A percentile compares a stretch with the other conserved stretches of the same genome.
These are phyloP conservation scores for Gymnocephalus cernua DNA, from an alignment of 2,113 vertebrate genomes.

Conservation along the genomic window DNA sequence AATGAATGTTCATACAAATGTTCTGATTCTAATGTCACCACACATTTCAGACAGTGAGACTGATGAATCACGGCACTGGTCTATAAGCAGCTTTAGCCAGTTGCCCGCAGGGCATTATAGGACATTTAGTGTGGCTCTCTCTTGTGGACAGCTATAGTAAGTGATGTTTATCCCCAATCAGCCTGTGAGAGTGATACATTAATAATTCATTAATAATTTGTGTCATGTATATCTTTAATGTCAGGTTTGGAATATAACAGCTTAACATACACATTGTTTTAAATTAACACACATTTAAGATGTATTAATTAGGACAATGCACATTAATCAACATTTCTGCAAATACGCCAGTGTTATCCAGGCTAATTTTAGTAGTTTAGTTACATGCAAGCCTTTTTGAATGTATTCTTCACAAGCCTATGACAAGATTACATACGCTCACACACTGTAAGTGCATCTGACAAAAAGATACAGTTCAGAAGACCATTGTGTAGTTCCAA, in stretches of 20 bases:
- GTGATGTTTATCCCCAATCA: not conserved
- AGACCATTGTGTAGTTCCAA: not conserved
- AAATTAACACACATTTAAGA: no score
- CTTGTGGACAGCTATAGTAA: constrained; percentile 17
- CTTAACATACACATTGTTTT: no score
- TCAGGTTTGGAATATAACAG: no score
- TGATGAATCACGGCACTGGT: not conserved
- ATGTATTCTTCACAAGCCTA: not conserved
- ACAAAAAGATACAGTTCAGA: not conserved
- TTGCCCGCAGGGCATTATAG: not conserved
- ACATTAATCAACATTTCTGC: no score
- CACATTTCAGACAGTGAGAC: not conserved
- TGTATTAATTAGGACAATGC: no score
- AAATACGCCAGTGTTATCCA: no score
- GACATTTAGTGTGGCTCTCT: not conserved
- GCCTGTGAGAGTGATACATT: not conserved
- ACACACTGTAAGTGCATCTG: not conserved
- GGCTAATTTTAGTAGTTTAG: no score
- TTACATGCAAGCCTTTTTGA: not conserved
- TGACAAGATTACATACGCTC: not conserved
- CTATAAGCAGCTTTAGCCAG: not conserved
- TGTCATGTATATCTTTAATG: not conserved
- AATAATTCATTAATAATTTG: not conserved
- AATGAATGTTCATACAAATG: constrained; percentile 9
- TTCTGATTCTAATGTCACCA: not conserved